Evolutionary conservation across 1,140 invertebrate species (phyloP).

Genomic region (Drosophila bocki): DNA sequence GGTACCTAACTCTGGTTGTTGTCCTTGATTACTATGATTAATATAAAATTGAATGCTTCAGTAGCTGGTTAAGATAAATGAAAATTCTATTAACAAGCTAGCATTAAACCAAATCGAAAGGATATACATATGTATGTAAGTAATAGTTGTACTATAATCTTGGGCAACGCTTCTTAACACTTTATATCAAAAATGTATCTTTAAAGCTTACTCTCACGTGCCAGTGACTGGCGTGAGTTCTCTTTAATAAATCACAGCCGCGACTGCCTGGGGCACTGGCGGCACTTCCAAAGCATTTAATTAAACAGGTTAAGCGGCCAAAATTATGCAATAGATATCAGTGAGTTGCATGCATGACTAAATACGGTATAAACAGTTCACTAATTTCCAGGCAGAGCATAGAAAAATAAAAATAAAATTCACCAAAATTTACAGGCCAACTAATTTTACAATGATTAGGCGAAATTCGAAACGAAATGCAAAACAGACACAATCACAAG

Average conservation of each 20-base stretch:
- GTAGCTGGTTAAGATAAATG: not conserved
- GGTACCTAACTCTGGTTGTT: not conserved
- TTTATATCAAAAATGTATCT: not conserved
- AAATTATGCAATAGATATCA: constrained; percentile 70
- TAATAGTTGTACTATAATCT: too few relatives aligned
- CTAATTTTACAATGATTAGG: constrained; percentile 65
- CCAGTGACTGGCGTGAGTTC: constrained; percentile 22
- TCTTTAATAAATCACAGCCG: constrained; percentile 54
- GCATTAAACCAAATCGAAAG: not conserved
- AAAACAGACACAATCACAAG: constrained; percentile 14
- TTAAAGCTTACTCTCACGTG: constrained; percentile 15
- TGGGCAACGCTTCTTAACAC: not conserved
- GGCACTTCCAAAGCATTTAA: constrained; percentile 29
- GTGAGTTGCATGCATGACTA: constrained; percentile 64
- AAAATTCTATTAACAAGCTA: too few relatives aligned
- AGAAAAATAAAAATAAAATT: constrained; percentile 8
- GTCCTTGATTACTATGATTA: not conserved
- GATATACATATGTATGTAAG: too few relatives aligned
- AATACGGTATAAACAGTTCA: constrained; percentile 64
- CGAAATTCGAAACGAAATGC: constrained; percentile 33
- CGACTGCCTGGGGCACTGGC: constrained; percentile 26
- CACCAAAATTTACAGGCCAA: constrained; percentile 43
- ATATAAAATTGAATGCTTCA: not conserved
- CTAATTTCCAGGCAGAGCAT: constrained; percentile 48
- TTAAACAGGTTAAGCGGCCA: constrained; percentile 49